These are phyloP conservation scores for Enteromius argenteus DNA, from an alignment of 2,797 vertebrate species.

Conservation along the genomic window DNA sequence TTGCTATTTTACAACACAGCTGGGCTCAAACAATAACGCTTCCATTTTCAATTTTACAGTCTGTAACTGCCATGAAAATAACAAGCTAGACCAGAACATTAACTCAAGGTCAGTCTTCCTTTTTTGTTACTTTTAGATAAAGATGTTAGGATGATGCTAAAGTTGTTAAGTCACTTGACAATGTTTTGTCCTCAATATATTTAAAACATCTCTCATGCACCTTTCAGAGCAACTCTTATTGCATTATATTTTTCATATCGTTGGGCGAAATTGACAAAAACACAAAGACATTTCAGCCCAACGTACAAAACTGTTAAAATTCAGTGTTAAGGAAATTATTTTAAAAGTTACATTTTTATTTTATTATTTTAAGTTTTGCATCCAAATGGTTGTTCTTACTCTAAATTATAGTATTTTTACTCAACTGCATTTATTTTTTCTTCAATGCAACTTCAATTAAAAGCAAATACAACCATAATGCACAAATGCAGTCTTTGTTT, in stretches of 20 bases:
- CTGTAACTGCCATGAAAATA: not conserved
- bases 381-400: not conserved
- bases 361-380: no score
- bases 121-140: not conserved
- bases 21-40: not conserved
- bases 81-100: not conserved
- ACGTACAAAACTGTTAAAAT: not conserved
- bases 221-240: not conserved
- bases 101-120: not conserved
- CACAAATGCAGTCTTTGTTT: not conserved
- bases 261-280: not conserved
- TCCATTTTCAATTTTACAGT: not conserved
- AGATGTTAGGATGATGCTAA: not conserved
- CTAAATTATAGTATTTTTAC: not conserved
- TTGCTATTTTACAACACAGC: not conserved
- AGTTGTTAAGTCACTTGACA: not conserved
- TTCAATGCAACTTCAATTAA: not conserved
- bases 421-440: not conserved
- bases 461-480: not conserved
- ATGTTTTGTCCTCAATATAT: not conserved
- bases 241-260: not conserved
- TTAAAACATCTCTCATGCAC: not conserved
- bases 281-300: not conserved
- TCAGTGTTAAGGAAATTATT: not conserved
- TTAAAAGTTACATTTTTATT: not conserved